phyloP scores from a whole-genome alignment of 35 echinoderm and acorn worm species.

The Strongylocentrotus purpuratus region DNA sequence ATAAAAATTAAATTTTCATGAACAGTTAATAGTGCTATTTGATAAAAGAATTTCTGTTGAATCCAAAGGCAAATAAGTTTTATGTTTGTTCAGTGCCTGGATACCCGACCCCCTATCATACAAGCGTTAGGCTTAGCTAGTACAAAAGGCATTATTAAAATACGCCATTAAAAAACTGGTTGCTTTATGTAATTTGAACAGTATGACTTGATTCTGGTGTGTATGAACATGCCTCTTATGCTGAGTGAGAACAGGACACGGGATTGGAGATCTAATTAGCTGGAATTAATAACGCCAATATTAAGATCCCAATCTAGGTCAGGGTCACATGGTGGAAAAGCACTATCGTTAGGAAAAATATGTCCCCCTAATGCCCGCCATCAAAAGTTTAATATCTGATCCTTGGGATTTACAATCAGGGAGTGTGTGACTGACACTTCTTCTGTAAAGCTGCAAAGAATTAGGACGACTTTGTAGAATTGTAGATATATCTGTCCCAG shows the following conservation, averaged over 20 bases:
- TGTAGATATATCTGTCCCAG: background rate
- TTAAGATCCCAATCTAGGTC: slow-evolving; percentile 2
- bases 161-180: too few species aligned
- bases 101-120: too few species aligned
- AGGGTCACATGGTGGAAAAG: background rate
- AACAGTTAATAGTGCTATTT: too few species aligned
- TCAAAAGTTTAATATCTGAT: background rate
- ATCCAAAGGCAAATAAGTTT: too few species aligned
- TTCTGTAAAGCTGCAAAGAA: background rate
- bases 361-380: background rate
- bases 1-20: too few species aligned
- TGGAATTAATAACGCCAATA: background rate
- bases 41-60: too few species aligned
- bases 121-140: too few species aligned
- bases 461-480: background rate
- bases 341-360: background rate
- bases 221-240: background rate
- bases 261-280: background rate
- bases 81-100: too few species aligned
- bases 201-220: too few species aligned
- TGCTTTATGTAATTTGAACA: too few species aligned
- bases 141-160: too few species aligned
- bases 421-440: background rate
- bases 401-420: background rate
- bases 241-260: background rate